Base-by-base conservation (phyloP, 2,888 invertebrate species). In the Caenorhabditis doughertyi region DNA sequence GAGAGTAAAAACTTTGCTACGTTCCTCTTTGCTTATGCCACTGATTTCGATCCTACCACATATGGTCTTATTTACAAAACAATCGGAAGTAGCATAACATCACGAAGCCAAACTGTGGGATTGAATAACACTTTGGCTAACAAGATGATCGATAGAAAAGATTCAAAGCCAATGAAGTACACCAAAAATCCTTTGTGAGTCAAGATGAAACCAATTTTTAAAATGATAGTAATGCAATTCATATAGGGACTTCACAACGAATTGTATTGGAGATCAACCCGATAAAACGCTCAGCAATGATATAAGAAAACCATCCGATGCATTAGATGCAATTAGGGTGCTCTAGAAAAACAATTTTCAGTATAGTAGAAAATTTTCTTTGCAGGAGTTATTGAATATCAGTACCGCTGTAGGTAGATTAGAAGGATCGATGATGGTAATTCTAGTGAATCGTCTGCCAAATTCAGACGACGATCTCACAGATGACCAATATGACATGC, bases 21-120 rank as follows among this genome's bases (percentile, higher is more conserved):
- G 0, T 67, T 77, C 60, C 35, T 77, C n/a, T 77, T 77, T 42
- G 76, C 76, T 9, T 77, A 77, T 49, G 44, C 76, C 11, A 42
- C 68, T n/a, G 76, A 77, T 49, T 51, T 68, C 44, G 23, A 58
- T 29, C 16, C 39, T 0, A 23, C 13, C 2, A 58, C 68, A 1
- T 77, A 60, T 39, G 68, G 29, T 11, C 42, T 53, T 5, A 42
- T 58, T 0, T 29, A 7, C 5, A 3, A 9, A 9, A 68, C 67
- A 0, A 51, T 77, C 23, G 60, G 68, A n/a, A 35, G 32, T 7
- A 32, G 13, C 16, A 16, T 39, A 2, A 8, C 39, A 9, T 39
- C 39, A 13, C 39, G 16, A 39, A 39, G 5, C 39, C 4, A 39
- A 4, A 5, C 16, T 9, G 9, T 5, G 39, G 39, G 39, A 5